Conservation (phyloP, 2,888 invertebrate genomes). For the Biston betularia region DNA sequence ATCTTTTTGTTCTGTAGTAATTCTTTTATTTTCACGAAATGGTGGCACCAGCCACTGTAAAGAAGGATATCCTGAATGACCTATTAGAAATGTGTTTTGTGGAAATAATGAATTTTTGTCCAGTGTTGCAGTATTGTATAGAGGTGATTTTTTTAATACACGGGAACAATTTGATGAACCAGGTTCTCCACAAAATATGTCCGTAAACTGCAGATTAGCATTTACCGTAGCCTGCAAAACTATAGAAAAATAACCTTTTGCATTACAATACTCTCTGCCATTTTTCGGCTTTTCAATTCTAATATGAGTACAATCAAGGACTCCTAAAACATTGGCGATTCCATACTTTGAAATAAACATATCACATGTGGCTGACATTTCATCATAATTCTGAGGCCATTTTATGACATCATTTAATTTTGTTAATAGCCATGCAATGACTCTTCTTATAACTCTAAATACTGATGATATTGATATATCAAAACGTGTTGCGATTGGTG, state of each 20-base stretch:
- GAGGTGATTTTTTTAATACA: conserved; percentile 65
- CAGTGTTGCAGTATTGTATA: conserved; percentile 63
- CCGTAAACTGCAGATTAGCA: conserved; percentile 66
- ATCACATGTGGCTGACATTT: conserved; percentile 59
- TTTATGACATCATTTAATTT: conserved; percentile 67
- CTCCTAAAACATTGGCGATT: conserved; percentile 65
- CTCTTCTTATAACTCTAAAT: conserved; percentile 68
- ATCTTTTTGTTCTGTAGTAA: conserved; percentile 65
- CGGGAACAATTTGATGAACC: conserved; percentile 66
- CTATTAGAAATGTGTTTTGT: conserved; percentile 65
- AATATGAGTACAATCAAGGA: conserved; percentile 68
- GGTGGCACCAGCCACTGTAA: conserved; percentile 69
- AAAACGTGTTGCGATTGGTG: conserved; percentile 69
- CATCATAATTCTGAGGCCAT: conserved; percentile 64
- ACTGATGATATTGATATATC: conserved; percentile 73
- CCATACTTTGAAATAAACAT: conserved; percentile 63
- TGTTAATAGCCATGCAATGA: conserved; percentile 69
- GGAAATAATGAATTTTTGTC: conserved; percentile 63
- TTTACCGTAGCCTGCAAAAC: conserved; percentile 69
- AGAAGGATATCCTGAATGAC: conserved; percentile 68
- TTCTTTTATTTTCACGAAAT: conserved; percentile 66
- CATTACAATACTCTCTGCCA: conserved; percentile 65
- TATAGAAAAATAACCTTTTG: conserved; percentile 69
- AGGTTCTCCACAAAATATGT: conserved; percentile 72
- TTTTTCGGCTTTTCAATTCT: conserved; percentile 72